Percentiles rank a stretch among this genome's conserved stretches.
These are phyloP conservation scores for Epizoanthus rinbou DNA, from an alignment of 92 coral and sea anemone species.

Conservation along the genomic window DNA sequence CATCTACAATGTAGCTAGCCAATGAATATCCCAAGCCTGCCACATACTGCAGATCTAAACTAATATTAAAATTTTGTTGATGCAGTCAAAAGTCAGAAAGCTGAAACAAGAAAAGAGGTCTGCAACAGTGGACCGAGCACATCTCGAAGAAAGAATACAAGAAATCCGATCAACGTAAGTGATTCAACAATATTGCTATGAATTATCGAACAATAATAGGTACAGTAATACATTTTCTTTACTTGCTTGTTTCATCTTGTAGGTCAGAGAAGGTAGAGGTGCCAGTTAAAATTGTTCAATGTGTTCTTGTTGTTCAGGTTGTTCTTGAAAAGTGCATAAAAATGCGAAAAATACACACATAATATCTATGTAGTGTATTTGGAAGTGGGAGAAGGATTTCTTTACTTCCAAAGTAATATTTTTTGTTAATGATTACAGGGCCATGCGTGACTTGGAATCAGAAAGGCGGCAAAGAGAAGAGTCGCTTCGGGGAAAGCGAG, in stretches of 20 bases:
- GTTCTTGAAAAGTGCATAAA: too few relatives aligned
- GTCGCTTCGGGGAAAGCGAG: conserved; percentile 69
- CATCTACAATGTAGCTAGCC: background rate
- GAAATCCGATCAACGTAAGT: conserved; percentile 94
- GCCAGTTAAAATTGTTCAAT: too few relatives aligned
- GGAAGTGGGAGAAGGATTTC: too few relatives aligned
- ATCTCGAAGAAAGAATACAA: conserved; percentile 76
- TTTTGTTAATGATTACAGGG: conserved; percentile 51
- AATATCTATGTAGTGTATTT: too few relatives aligned
- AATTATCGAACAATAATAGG: background rate
- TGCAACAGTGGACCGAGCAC: conserved; percentile 65
- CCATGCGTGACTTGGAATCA: conserved; percentile 92
- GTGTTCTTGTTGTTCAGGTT: too few relatives aligned
- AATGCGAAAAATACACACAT: too few relatives aligned
- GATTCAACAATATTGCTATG: background rate
- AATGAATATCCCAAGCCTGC: background rate
- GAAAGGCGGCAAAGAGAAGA: conserved; percentile 85
- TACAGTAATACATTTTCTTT: too few relatives aligned
- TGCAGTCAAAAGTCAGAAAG: conserved; percentile 71
- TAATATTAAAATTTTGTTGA: background rate
- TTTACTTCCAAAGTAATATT: background rate
- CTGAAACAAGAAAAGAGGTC: conserved; percentile 70
- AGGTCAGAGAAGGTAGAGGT: too few relatives aligned
- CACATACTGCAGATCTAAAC: too few relatives aligned
- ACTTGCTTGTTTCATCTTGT: too few relatives aligned